Base-by-base conservation (phyloP, 2,113 vertebrate genomes). In the Ahaetulla prasina region DNA sequence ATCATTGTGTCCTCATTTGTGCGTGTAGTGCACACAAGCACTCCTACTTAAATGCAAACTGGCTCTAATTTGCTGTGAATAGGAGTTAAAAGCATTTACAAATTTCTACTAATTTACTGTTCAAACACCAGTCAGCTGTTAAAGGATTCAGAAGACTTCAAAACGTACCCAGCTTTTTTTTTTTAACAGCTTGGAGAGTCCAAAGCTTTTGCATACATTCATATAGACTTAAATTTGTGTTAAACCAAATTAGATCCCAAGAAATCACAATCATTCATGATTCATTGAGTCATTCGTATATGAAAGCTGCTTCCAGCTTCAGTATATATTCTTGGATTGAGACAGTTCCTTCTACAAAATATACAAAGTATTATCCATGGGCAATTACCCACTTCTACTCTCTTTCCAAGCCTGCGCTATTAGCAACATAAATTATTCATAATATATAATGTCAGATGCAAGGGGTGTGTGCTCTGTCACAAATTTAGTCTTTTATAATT, bases 361-460 rank as follows among this genome's bases (percentile, higher is more conserved):
- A 96, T 97, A 96, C 95, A 94, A 96, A 96, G 95, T 97, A 96
- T 97, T 97, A 97, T 97, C 96, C 96, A 97, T 94, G 96, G 96
- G 94, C 95, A 97, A 97, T 97, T 97, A 96, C 96, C 95, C 68
- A 0, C 94, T 97, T 95, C 95, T 94, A 94, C 93, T 95, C 94
- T 97, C 96, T 97, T 97, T 97, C 95, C 94, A 89, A 80, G 88
- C 92, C 95, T 95, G 94, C 93, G 94, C 95, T 97, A 96, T 96
- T 96, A 97, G 96, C 93, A 95, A 52, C 92, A 97, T 97, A 97
- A 97, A 97, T 97, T 96, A 97, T 97, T 97, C 96, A 97, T 97
- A 94, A 94, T 97, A 95, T 94, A 95, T 96, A 96, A 97, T 94
- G 95, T 93, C 94, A 92, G 91, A 45, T 88, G 95, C 94, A 95